Conservation (phyloP, 2,888 invertebrate genomes). For the Drosophila kokeensis region DNA sequence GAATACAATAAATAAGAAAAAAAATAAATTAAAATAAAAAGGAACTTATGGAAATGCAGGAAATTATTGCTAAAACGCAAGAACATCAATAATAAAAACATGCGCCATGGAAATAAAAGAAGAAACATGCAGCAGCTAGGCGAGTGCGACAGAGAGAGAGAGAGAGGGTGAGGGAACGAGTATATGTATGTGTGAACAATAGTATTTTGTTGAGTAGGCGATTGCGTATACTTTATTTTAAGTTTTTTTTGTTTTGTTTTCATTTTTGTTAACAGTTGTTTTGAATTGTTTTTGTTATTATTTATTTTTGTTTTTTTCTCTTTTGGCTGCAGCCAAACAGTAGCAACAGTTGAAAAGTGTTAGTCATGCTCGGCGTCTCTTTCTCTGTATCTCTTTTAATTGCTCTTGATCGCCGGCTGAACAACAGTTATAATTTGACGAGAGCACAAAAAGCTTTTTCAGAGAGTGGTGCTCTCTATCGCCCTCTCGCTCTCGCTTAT, state of each 20-base stretch:
- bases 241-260: constrained; percentile 19
- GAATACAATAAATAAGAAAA: constrained; percentile 39
- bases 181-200: background rate
- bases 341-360: constrained; percentile 48
- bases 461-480: constrained; percentile 16
- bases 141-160: background rate
- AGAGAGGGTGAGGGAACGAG: constrained; percentile 1
- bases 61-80: constrained; percentile 22
- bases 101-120: constrained; percentile 10
- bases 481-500: constrained; percentile 21
- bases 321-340: constrained; percentile 26
- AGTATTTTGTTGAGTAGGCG: constrained; percentile 15
- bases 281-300: constrained; percentile 28
- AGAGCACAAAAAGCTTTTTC: constrained; percentile 52
- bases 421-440: constrained; percentile 74
- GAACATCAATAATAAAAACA: constrained; percentile 14
- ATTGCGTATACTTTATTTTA: constrained; percentile 38
- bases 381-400: constrained; percentile 50
- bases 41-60: constrained; percentile 20
- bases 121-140: constrained; percentile 15
- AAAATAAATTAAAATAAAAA: constrained; percentile 24
- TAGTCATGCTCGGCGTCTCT: constrained; percentile 55
- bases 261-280: constrained; percentile 37
- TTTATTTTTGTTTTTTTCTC: constrained; percentile 8
- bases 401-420: constrained; percentile 72